Base-by-base conservation (phyloP, 2,888 invertebrate species). In the Tinea semifulvella region DNA sequence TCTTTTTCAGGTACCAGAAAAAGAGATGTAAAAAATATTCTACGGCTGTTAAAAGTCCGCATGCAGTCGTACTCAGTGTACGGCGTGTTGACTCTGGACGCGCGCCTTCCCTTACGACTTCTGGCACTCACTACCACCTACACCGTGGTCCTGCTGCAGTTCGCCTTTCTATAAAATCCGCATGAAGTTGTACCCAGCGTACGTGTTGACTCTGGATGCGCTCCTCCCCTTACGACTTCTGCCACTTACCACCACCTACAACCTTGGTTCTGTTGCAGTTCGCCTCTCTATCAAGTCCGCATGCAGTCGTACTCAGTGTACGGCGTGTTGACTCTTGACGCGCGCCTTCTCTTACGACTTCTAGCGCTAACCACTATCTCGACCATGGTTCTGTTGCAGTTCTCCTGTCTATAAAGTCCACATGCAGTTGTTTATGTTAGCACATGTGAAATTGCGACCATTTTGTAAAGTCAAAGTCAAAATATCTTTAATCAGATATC, bases 141-240 rank as follows among this genome's bases (percentile, higher is more conserved):
- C 31, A 43, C 46, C 1, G 42, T 49, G 1, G 49, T 49, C 14
- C 13, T 49, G 7, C 31, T 49, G 38, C 49, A 49, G 36, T 46
- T 49, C 22, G 19, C 45, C 27, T 47, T 31, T 13, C 13, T 31
- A 5, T 7, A 22, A 5, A 22, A 22, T 22, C 4, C 11, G 4
- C 3, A 14, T 3, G 4, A 7, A 13, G 11, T 4, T 14, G 35
- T 35, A 35, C 10, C 18, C 36, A 2, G 10, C 18, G 5, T 36
- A 18, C 10, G 5, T 36, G 10, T 36, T 18, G 8, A 36, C 17
- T n/a, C 10, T 36, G 3, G 36, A 36, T 10, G 18, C 18, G 10
- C 3, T 2, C 11, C 18, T 36, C 2, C 2, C 10, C 2, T 10
- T 36, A 3, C 2, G 10, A 5, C 2, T 36, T 10, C 10, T 36